Conservation (phyloP, 2,797 vertebrate species). For the Centroberyx gerrardi region DNA sequence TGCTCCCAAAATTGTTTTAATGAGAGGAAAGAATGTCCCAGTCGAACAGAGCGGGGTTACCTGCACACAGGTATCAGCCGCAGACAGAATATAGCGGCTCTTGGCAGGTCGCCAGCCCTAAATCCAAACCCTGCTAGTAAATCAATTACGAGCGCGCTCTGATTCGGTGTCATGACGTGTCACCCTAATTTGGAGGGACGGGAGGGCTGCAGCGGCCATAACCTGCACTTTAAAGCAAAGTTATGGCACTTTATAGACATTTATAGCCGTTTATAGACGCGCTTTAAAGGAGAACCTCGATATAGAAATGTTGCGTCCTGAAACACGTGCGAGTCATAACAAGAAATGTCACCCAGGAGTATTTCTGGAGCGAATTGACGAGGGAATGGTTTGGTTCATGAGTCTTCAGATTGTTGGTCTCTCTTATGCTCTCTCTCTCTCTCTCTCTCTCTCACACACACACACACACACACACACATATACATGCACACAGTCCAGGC, state of each 20-base stretch:
- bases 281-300: constrained; percentile 21
- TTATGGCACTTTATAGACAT: not conserved
- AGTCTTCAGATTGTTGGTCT: constrained; percentile 3
- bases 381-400: constrained; percentile 18
- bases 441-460: not conserved
- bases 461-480: not conserved
- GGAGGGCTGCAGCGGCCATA: not conserved
- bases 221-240: not conserved
- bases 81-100: not conserved
- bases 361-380: constrained; percentile 44
- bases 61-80: not conserved
- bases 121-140: not conserved
- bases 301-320: constrained; percentile 11
- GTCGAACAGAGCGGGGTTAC: not conserved
- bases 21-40: too few relatives aligned
- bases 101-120: not conserved
- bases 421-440: not conserved
- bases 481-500: constrained; percentile 10
- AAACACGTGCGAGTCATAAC: not conserved
- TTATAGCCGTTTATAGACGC: constrained; percentile 30
- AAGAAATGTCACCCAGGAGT: constrained; percentile 44
- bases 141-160: not conserved
- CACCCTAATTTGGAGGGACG: not conserved
- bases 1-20: too few relatives aligned
- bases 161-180: not conserved